Conservation (phyloP, 1,140 invertebrate species). For the Saccostrea cuccullata region DNA sequence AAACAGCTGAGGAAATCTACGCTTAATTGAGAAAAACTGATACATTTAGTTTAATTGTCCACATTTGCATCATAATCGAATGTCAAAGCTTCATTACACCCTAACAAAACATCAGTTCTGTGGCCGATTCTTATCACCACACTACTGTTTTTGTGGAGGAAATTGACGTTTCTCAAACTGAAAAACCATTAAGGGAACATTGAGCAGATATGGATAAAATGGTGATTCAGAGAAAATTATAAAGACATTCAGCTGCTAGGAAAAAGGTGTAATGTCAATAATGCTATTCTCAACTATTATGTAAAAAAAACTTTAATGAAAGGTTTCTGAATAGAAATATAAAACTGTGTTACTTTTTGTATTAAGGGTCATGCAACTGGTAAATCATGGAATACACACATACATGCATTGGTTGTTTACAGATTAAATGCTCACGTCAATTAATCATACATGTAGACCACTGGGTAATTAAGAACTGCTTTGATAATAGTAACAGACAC, state of each 20-base stretch:
- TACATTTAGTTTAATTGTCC: neutral
- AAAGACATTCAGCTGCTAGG: neutral
- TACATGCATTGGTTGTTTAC: neutral
- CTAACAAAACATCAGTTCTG: neutral
- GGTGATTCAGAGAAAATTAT: constrained; percentile 4
- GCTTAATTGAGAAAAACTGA: neutral
- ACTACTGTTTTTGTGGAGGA: neutral
- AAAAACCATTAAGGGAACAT: neutral
- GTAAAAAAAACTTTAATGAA: no score
- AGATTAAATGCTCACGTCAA: neutral
- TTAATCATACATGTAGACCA: neutral
- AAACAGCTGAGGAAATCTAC: neutral
- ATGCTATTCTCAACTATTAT: neutral
- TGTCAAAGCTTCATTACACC: constrained; percentile 21
- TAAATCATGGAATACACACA: neutral
- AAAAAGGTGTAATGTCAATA: neutral
- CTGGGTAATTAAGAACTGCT: neutral
- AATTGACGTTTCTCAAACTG: neutral
- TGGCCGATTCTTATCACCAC: neutral
- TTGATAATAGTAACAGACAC: neutral
- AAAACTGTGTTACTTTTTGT: neutral
- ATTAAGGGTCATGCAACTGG: neutral
- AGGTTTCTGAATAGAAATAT: neutral
- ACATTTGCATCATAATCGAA: constrained; percentile 24
- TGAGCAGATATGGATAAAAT: neutral